phyloP scores from a whole-genome alignment of 2,888 invertebrate genomes.

The Invenusta paracnida region DNA sequence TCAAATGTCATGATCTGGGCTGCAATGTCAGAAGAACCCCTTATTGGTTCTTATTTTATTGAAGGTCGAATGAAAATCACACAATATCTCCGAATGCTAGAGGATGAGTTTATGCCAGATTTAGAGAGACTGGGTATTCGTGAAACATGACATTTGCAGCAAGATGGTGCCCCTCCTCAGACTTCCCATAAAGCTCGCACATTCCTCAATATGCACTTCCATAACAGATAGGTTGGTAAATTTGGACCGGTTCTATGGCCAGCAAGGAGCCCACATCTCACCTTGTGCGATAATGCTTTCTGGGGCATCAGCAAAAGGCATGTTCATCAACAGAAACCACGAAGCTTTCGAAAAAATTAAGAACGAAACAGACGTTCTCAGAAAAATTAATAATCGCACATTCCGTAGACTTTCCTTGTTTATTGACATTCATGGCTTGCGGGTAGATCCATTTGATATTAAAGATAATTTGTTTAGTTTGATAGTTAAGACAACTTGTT shows the following conservation, averaged over 20 bases:
- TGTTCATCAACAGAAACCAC: slow-evolving; percentile 31
- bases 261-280: slow-evolving; percentile 3
- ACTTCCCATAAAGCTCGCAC: slow-evolving; percentile 5
- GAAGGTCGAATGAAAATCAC: background rate
- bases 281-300: background rate
- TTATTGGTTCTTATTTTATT: background rate
- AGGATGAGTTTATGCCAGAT: slow-evolving; percentile 20
- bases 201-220: slow-evolving; percentile 2
- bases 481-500: slow-evolving; percentile 14
- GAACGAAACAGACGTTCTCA: slow-evolving; percentile 9
- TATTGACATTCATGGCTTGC: no score
- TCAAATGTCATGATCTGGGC: slow-evolving; percentile 12
- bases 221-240: slow-evolving; percentile 17
- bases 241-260: slow-evolving; percentile 17
- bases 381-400: slow-evolving; percentile 19
- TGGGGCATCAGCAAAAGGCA: slow-evolving; percentile 14
- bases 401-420: slow-evolving; percentile 16
- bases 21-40: slow-evolving; percentile 15
- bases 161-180: slow-evolving; percentile 9
- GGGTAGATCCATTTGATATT: slow-evolving; percentile 6
- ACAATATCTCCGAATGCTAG: slow-evolving; percentile 11
- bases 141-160: slow-evolving; percentile 21
- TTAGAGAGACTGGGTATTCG: slow-evolving; percentile 20
- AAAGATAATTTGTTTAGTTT: background rate
- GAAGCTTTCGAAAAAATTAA: slow-evolving; percentile 28